Conservation (phyloP, 2,113 vertebrate genomes). For the human region DNA sequence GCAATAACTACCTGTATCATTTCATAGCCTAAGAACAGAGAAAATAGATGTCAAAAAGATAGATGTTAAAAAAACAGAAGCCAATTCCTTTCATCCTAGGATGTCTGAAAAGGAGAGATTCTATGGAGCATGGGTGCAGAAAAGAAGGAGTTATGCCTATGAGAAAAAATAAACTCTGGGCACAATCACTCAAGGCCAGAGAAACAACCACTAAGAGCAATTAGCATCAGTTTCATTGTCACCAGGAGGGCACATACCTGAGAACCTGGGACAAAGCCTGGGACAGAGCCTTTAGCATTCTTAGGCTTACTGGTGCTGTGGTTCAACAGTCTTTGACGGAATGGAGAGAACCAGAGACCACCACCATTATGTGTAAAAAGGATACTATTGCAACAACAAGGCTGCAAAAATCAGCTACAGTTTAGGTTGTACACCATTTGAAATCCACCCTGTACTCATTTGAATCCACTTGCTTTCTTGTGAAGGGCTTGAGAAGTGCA, state of each 20-base stretch:
- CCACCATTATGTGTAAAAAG: not conserved
- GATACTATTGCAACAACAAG: not conserved
- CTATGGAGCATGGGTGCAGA: not conserved
- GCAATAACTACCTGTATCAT: not conserved
- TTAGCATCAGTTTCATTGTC: not conserved
- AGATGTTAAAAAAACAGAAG: not conserved
- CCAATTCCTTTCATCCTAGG: not conserved
- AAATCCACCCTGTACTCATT: not conserved
- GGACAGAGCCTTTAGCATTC: not conserved
- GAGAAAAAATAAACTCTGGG: not conserved
- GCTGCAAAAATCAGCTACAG: not conserved
- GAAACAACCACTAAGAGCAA: not conserved
- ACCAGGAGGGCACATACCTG: not conserved
- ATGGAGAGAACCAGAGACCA: not conserved
- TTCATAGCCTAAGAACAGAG: not conserved
- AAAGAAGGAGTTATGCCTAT: not conserved
- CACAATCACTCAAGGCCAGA: not conserved
- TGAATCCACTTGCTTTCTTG: not conserved
- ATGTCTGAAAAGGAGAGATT: not conserved
- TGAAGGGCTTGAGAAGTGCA: not conserved
- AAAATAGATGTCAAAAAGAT: not conserved
- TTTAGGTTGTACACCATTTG: not conserved
- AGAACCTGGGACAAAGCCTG: not conserved
- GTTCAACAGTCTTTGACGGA: not conserved
- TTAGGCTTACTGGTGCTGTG: not conserved